Conservation (phyloP, 53 echinoderm and acorn worm species). For the Crossaster papposus region DNA sequence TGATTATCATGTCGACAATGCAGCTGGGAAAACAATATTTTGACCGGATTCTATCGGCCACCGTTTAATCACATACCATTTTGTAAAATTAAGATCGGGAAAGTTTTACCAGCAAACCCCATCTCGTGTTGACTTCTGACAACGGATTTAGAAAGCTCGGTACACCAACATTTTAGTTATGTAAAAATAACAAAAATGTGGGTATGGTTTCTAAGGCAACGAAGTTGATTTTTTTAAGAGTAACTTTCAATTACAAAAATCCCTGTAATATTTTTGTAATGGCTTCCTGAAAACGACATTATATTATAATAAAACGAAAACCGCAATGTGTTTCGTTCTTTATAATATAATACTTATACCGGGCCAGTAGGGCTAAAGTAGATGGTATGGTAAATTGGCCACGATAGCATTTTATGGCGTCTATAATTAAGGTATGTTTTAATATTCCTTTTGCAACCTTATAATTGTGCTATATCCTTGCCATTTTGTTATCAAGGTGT, state of each 20-base stretch:
- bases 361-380: neutral
- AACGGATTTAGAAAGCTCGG: neutral
- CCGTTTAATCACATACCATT: neutral
- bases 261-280: neutral
- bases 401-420: neutral
- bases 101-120: neutral
- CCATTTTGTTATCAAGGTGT: neutral
- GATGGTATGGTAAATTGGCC: neutral
- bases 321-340: neutral
- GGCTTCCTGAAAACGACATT: slow-evolving; percentile 4
- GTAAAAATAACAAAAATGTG: neutral
- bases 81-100: neutral
- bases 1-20: neutral
- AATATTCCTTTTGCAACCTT: neutral
- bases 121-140: neutral
- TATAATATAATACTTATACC: neutral
- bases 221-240: neutral
- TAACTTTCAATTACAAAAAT: neutral
- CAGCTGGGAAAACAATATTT: neutral
- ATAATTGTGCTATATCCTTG: neutral
- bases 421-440: neutral
- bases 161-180: neutral
- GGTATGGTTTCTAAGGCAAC: slow-evolving; percentile 26
- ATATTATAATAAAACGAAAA: neutral
- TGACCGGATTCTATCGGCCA: neutral